Conservation (phyloP, 1,140 invertebrate species). For the Calephelis nemesis region DNA sequence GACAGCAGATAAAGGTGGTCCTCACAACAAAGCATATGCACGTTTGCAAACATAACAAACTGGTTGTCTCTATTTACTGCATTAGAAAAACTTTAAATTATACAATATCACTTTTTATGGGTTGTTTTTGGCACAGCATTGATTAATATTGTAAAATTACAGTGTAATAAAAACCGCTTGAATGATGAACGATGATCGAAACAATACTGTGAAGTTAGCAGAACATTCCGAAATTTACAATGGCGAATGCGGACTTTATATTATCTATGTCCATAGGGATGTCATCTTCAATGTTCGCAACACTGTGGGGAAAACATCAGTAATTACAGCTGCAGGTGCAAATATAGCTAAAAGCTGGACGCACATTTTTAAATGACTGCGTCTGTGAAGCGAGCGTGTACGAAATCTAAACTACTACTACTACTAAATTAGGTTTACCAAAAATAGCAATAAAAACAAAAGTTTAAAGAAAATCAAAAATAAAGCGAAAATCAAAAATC, state of each 20-base stretch:
- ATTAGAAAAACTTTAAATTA: slow-evolving; percentile 43
- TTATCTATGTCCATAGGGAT: neutral
- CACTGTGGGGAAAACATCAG: too few relatives aligned
- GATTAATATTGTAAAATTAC: slow-evolving; percentile 61
- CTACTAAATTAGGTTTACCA: too few relatives aligned
- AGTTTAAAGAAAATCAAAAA: too few relatives aligned
- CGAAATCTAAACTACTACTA: too few relatives aligned
- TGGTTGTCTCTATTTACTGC: slow-evolving; percentile 45
- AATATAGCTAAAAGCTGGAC: too few relatives aligned
- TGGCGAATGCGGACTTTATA: slow-evolving; percentile 40
- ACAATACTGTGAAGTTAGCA: slow-evolving; percentile 74
- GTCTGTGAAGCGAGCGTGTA: too few relatives aligned
- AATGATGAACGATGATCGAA: slow-evolving; percentile 72
- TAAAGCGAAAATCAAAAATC: too few relatives aligned
- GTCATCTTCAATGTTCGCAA: too few relatives aligned
- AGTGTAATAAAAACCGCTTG: slow-evolving; percentile 70
- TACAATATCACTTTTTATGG: slow-evolving; percentile 48
- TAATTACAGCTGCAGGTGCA: too few relatives aligned
- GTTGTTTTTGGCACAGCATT: slow-evolving; percentile 63
- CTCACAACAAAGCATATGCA: slow-evolving; percentile 79
- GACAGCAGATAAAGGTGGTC: slow-evolving; percentile 77
- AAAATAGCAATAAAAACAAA: too few relatives aligned
- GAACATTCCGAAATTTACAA: slow-evolving; percentile 53
- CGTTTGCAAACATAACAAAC: slow-evolving; percentile 67
- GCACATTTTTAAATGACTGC: too few relatives aligned